Base-by-base conservation (phyloP, 2,113 vertebrate species). In the Phrynocephalus versicolor region DNA sequence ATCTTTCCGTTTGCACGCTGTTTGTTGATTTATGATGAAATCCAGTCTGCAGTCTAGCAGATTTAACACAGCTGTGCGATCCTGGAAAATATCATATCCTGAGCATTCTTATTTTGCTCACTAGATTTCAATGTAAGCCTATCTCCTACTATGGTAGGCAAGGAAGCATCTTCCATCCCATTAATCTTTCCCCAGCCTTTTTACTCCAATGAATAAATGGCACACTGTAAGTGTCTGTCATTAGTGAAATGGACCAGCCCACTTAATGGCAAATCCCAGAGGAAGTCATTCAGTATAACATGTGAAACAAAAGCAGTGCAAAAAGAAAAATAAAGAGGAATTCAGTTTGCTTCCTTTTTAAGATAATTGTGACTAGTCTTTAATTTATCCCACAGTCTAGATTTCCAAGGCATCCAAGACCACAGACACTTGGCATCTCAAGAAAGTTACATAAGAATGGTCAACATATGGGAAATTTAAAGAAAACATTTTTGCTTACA, bases 11-110 rank as follows among this genome's bases (percentile, higher is more conserved):
- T 69, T 89, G 15, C 82, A 72, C 2, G 57, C 18, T 92, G 71
- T 88, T 94, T 92, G 88, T 81, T 94, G 82, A 23, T 90, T 95
- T 91, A 90, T 74, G 10, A 18, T 78, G 35, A 91, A 69, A 62
- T 86, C 89, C 78, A 92, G 55, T 81, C 45, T 90, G 30, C 21
- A 84, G 30, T 87, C 93, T 92, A 89, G 81, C 89, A 92, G 89
- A 92, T 93, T 83, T 91, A 91, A 93, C 58, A 82, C 84, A 95
- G 91, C 74, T 94, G 64, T 81, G 71, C 39, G 67, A 76, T 55
- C 72, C 82, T 88, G 83, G 55, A 92, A 94, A 93, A 90, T 73
- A 45, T 83, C 15, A 51, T 76, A 55, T 90, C 23, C 79, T 69
- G 67, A 89, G 58, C 12, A 25, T 77, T 85, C 81, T 84, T 80